phyloP scores from a whole-genome alignment of 2,797 vertebrate genomes.

The Phataginus tetradactyla region DNA sequence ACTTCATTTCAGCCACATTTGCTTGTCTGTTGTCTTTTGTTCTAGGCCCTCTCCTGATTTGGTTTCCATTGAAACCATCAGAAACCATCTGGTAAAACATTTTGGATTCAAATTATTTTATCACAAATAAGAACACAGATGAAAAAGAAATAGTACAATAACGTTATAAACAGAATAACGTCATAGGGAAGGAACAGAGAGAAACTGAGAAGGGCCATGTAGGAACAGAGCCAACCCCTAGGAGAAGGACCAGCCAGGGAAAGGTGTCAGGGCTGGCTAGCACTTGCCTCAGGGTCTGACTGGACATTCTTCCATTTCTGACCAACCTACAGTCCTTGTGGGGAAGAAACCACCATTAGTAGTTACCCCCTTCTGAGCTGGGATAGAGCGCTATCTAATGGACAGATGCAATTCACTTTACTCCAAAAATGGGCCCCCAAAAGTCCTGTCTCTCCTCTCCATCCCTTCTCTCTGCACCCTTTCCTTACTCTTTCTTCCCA shows the following conservation, averaged over 20 bases:
- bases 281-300: neutral
- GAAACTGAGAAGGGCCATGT: neutral
- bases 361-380: neutral
- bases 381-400: neutral
- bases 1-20: neutral
- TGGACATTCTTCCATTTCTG: neutral
- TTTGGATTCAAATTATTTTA: constrained; percentile 49
- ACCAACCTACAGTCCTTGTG: neutral
- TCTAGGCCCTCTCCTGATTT: neutral
- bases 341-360: neutral
- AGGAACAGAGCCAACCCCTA: neutral
- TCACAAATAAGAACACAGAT: constrained; percentile 54
- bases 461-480: neutral
- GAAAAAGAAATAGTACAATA: constrained; percentile 43
- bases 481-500: neutral
- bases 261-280: neutral
- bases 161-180: neutral
- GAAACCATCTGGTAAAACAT: constrained; percentile 59
- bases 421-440: neutral
- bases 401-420: neutral
- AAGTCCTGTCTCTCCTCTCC: neutral
- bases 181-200: neutral
- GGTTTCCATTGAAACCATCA: constrained; percentile 49
- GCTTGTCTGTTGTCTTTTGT: constrained; percentile 15
- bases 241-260: neutral